Percentiles rank a stretch among this genome's conserved stretches.
These are phyloP conservation scores for Thymelicus acteon DNA, from an alignment of 2,888 invertebrate species.

Conservation along the genomic window DNA sequence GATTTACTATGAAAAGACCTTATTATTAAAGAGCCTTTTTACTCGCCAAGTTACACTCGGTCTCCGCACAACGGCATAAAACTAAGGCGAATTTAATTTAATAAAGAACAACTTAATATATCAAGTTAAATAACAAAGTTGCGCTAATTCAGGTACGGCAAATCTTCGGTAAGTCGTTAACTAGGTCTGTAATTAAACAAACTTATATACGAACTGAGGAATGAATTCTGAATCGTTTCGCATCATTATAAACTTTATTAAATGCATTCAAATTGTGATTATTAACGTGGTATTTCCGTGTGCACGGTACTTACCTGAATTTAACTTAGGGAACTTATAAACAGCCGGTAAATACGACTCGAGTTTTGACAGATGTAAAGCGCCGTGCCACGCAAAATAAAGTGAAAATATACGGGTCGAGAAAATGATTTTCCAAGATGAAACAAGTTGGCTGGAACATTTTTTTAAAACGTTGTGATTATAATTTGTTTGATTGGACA, in stretches of 20 bases:
- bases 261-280: slow-evolving; percentile 20
- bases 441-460: background rate
- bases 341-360: slow-evolving; percentile 57
- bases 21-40: too few relatives aligned
- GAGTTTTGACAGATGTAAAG: slow-evolving; percentile 71
- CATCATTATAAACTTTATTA: slow-evolving; percentile 25
- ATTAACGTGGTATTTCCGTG: slow-evolving; percentile 22
- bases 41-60: background rate
- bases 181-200: slow-evolving; percentile 19
- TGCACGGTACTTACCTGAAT: slow-evolving; percentile 29
- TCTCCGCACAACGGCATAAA: slow-evolving; percentile 1
- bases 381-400: slow-evolving; percentile 58
- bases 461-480: too few relatives aligned
- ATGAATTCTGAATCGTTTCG: slow-evolving; percentile 9
- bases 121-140: slow-evolving; percentile 12
- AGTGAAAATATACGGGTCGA: slow-evolving; percentile 47
- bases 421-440: slow-evolving; percentile 15
- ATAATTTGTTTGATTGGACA: too few relatives aligned
- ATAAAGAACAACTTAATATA: slow-evolving; percentile 6
- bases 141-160: slow-evolving; percentile 14
- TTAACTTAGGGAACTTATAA: slow-evolving; percentile 51
- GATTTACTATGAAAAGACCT: too few relatives aligned
- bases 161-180: slow-evolving; percentile 25
- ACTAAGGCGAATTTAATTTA: slow-evolving; percentile 7
- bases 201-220: slow-evolving; percentile 18